Conservation (phyloP, 2,888 invertebrate species). For the Acrobasis consociella region DNA sequence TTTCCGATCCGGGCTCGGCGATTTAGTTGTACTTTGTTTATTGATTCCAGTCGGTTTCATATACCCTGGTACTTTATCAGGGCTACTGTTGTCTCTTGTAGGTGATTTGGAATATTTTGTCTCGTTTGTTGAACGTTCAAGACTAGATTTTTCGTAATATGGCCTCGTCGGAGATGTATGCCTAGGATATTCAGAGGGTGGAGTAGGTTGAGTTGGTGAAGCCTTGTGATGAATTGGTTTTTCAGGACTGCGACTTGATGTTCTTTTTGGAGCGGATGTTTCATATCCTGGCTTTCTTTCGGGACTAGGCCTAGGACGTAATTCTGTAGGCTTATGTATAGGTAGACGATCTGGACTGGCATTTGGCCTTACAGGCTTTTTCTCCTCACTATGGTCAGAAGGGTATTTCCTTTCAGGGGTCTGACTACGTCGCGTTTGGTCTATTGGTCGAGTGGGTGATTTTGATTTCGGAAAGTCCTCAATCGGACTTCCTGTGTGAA, state of each 20-base stretch:
- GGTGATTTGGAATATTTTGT: slow-evolving; percentile 29
- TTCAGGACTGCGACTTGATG: slow-evolving; percentile 32
- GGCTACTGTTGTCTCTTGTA: slow-evolving; percentile 37
- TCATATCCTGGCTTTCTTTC: slow-evolving; percentile 6
- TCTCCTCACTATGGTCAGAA: background rate
- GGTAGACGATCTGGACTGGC: background rate
- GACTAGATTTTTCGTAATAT: background rate
- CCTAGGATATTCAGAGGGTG: background rate
- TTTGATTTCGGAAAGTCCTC: slow-evolving; percentile 32
- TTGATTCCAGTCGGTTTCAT: slow-evolving; percentile 54
- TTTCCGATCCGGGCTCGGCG: slow-evolving; percentile 45
- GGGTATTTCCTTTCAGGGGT: slow-evolving; percentile 3
- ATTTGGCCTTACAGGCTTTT: background rate
- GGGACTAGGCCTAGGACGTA: background rate
- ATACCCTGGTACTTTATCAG: slow-evolving; percentile 54
- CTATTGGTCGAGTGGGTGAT: slow-evolving; percentile 33
- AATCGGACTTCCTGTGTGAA: slow-evolving; percentile 25
- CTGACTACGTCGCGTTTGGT: slow-evolving; percentile 23
- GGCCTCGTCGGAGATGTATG: slow-evolving; percentile 9
- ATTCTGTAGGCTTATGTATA: background rate
- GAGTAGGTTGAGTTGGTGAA: background rate
- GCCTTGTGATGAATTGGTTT: slow-evolving; percentile 19
- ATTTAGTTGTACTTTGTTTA: slow-evolving; percentile 37
- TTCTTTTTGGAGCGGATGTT: slow-evolving; percentile 19
- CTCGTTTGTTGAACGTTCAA: slow-evolving; percentile 6